Evolutionary conservation across 1,140 invertebrate genomes (phyloP).

Genomic region (Thaumetopoea pityocampa): DNA sequence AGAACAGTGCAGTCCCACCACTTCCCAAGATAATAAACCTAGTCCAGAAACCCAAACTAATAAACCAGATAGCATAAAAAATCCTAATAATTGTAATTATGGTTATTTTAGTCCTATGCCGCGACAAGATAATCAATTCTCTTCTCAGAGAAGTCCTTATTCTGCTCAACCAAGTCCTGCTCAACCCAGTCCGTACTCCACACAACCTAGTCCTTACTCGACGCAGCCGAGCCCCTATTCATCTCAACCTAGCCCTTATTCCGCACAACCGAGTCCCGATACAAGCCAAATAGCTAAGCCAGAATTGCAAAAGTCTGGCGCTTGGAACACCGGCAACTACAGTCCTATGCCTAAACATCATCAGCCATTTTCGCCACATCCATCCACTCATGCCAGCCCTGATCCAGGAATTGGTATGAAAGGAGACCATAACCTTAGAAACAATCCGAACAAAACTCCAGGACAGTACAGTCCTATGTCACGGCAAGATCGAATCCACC

Average conservation of each 20-base stretch:
- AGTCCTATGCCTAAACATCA: slow-evolving; percentile 70
- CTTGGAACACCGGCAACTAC: slow-evolving; percentile 63
- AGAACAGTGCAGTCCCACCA: slow-evolving; percentile 67
- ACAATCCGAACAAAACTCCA: slow-evolving; percentile 52
- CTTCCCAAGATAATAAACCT: slow-evolving; percentile 62
- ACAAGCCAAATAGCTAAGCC: slow-evolving; percentile 64
- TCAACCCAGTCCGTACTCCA: slow-evolving; percentile 65
- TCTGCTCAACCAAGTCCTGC: slow-evolving; percentile 72
- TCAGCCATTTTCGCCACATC: slow-evolving; percentile 59
- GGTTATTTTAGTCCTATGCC: slow-evolving; percentile 68
- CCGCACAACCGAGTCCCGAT: slow-evolving; percentile 69
- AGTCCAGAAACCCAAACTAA: slow-evolving; percentile 55
- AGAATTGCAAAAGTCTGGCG: slow-evolving; percentile 51
- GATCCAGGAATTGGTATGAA: slow-evolving; percentile 54
- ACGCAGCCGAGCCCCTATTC: slow-evolving; percentile 71
- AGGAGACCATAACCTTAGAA: slow-evolving; percentile 37
- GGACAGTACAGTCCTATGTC: slow-evolving; percentile 63
- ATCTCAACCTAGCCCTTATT: slow-evolving; percentile 69
- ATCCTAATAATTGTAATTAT: slow-evolving; percentile 63
- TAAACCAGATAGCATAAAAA: slow-evolving; percentile 58
- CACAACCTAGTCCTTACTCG: slow-evolving; percentile 69
- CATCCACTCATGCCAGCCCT: slow-evolving; percentile 54
- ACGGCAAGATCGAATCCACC: slow-evolving; percentile 50
- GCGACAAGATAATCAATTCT: slow-evolving; percentile 60
- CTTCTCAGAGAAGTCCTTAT: slow-evolving; percentile 65